Evolutionary conservation across 2,888 invertebrate genomes (phyloP).

Genomic region (Quadroppia sp.): DNA sequence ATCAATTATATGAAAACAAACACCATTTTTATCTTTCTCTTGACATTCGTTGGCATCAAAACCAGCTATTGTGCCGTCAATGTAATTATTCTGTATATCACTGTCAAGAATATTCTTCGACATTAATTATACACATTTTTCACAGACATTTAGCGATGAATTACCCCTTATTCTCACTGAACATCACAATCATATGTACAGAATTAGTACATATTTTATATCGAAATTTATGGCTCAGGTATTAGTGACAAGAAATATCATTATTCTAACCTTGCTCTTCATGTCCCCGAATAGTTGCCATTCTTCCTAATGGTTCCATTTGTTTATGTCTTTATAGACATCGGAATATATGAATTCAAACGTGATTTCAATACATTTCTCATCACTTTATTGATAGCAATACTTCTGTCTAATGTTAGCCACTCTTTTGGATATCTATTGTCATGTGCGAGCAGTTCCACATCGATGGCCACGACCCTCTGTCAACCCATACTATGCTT

Average conservation of each 20-base stretch:
- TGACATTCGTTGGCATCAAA: no score
- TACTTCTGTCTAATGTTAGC: background rate
- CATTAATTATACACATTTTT: no score
- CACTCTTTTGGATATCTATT: slow-evolving; percentile 67
- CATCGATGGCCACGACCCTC: slow-evolving; percentile 81
- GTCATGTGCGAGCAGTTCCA: slow-evolving; percentile 75
- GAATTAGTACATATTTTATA: slow-evolving; percentile 83
- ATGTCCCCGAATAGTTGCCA: slow-evolving; percentile 13
- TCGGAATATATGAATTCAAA: slow-evolving; percentile 27
- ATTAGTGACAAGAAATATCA: no score
- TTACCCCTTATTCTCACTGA: slow-evolving; percentile 83
- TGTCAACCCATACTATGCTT: slow-evolving; percentile 90
- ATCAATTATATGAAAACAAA: no score
- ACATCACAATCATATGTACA: slow-evolving; percentile 81
- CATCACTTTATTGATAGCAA: background rate
- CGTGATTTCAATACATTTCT: background rate
- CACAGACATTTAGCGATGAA: slow-evolving; percentile 80
- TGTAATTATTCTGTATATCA: no score
- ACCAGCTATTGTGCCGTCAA: no score
- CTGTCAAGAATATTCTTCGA: slow-evolving; percentile 10
- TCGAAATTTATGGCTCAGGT: slow-evolving; percentile 80
- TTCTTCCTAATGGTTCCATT: slow-evolving; percentile 24
- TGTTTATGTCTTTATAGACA: slow-evolving; percentile 2
- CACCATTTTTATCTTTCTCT: no score
- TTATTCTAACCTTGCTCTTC: no score